Conservation (phyloP, 2,113 vertebrate species). For the Hemicordylus capensis region DNA sequence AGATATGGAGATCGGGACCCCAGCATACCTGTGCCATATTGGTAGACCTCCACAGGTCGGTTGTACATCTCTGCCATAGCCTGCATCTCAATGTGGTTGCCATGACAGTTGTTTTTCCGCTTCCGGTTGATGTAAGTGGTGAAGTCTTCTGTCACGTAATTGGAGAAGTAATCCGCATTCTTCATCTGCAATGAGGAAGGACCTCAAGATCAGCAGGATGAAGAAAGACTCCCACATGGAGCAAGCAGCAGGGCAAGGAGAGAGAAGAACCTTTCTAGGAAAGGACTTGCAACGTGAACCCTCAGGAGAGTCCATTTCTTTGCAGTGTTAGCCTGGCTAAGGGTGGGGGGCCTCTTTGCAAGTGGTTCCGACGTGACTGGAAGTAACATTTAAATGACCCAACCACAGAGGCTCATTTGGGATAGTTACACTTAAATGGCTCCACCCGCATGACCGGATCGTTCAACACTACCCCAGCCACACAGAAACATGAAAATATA, state of each 20-base stretch:
- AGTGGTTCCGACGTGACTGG: not conserved
- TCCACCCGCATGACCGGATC: not conserved
- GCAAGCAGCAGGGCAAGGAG: not conserved
- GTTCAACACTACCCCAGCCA: not conserved
- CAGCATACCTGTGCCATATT: slow-evolving; percentile 86
- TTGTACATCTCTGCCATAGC: slow-evolving; percentile 99
- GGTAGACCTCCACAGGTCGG: slow-evolving; percentile 93
- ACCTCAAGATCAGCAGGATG: not conserved
- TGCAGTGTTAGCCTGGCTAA: not conserved
- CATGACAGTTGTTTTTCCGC: slow-evolving; percentile 95
- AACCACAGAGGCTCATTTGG: not conserved
- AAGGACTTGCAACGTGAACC: not conserved
- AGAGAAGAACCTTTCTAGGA: not conserved
- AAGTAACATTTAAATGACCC: not conserved
- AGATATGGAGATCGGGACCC: not conserved
- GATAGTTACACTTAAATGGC: not conserved
- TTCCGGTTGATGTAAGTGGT: slow-evolving; percentile 96
- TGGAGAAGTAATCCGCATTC: slow-evolving; percentile 95
- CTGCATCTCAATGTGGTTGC: slow-evolving; percentile 98
- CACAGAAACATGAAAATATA: no score
- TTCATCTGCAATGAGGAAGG: slow-evolving; percentile 83
- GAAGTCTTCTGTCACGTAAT: slow-evolving; percentile 96
- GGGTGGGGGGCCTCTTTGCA: not conserved
- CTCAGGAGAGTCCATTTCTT: not conserved
- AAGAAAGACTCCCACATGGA: not conserved